Evolutionary conservation across 2,797 vertebrate species (phyloP), one percentile per base, ranked within the genome.

Genomic region (Sebastolobus alascanus): DNA sequence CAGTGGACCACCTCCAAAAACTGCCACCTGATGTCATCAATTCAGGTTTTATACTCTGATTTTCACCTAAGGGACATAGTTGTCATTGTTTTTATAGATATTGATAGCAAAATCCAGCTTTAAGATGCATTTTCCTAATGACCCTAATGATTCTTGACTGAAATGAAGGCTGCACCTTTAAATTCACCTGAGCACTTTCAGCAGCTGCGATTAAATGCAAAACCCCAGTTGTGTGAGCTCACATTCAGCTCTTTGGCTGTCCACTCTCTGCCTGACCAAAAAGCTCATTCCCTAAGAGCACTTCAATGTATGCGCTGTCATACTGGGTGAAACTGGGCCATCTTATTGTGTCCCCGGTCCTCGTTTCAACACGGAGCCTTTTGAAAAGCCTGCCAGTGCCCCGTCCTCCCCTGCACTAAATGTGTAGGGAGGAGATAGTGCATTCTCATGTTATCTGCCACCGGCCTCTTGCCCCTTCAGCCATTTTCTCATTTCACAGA

Each of bases 401-500:
- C 72, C 72, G 56, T 89, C 87, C 83, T 88, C 81, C 82, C 72
- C 78, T 87, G 71, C 55, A 71, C 88, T 89, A 91, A 94, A 94
- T 92, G 92, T 96, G 94, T 72, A 85, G 75, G 84, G 87, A 87
- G 77, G 78, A 93, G 95, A 96, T 95, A 96, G 94, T 94, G 94
- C 93, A 85, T 95, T 94, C 90, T 95, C 90, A 84, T 95, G 95
- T 95, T 95, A 95, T 95, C 95, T 94, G 90, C 91, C 89, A 80
- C 91, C 58, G 90, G 91, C 92, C 92, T 89, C 83, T 90, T 84
- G 89, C 77, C 92, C 94, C 91, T 85, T 91, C 70, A 92, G 93
- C 93, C 93, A 92, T 95, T 96, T 94, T 92, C 93, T 94, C 94
- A 95, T 96, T 95, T 92, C 92, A 91, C 92, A 92, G 92, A 94